Base-by-base conservation (phyloP, 2,797 vertebrate genomes). In the Falco novaeseelandiae region DNA sequence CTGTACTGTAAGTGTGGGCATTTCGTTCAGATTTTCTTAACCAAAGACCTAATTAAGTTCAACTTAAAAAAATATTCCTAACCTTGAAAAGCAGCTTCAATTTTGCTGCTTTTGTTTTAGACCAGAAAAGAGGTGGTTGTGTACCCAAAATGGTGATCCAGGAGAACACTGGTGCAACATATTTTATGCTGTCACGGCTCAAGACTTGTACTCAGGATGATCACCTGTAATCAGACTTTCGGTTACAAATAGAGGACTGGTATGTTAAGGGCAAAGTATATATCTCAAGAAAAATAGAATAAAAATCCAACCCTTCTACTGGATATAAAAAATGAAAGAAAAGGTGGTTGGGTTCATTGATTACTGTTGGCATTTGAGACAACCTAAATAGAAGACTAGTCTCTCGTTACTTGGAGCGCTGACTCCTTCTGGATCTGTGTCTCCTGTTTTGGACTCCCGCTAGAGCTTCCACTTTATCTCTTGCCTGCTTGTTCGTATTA, bases 11-110 rank as follows among this genome's bases (percentile, higher is more conserved):
- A 42, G 13, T 3, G 1, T 59, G 44, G 32, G 27, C 25, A 52
- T 95, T 96, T 83, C n/a, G 46, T 48, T 92, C 26, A 67, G 26
- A 26, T 90, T 87, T 92, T 89, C 38, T 77, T 71, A 71, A 80
- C 26, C 2, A 0, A 58, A 83, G 18, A 8, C 34, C 48, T 77
- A 44, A 52, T 62, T 48, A 48, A 44, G 2, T 74, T 89, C 8
- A 88, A 48, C 19, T 59, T 30, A 3, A 44, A 72, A 27, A 62
- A 81, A 17, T 58, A 69, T 18, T 76, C 40, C 40, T 71, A 87
- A 48, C 30, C 20, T 77, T 40, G 40, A 95, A 76, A 12, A 88
- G 17, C 19, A 80, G 13, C 22, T 85, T 72, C 58, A 44, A 4
- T 90, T 76, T 87, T 61, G 4, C 36, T 72, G 14, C n/a, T 72